Evolutionary conservation across 2,888 invertebrate species (phyloP), one percentile per base, ranked within the genome.

Genomic region (Hyalella azteca): DNA sequence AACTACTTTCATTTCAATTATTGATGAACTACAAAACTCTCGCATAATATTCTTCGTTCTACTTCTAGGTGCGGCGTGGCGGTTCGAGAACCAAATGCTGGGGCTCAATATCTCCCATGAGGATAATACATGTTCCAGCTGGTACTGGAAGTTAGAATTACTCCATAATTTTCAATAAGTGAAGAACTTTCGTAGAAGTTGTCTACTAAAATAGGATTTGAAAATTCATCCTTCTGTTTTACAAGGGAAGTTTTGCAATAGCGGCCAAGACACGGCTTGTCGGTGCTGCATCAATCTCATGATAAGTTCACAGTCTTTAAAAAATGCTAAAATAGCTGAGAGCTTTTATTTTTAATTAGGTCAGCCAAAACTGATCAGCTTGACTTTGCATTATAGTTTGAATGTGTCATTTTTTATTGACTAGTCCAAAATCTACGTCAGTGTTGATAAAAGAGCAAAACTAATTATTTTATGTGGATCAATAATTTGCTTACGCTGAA

Each of bases 191-290:
- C 54, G n/a, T 29, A 15, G 29, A 54, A 54, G 54, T 54, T 54
- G 54, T 13, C 54, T 29, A 54, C 54, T 54, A 22, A 54, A 54
- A 29, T 26, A 54, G 54, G 54, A 29, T 26, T 54, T 29, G 7
- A 54, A 54, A 54, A 54, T 54, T 54, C 54, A 54, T 54, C 54
- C 29, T 29, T 26, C 54, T 26, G 26, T 54, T 54, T 54, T 54
- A 22, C 54, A 54, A 9, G 54, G 22, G 3, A 54, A 54, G 54
- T 54, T 54, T 54, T 22, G 54, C 54, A 54, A 54, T 54, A 54
- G 54, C 54, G 26, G 54, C 26, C 54, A 26, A 29, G 45, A 22
- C 26, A n/a, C 54, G 29, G 22, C 22, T 5, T 54, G 54, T 54
- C 26, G 26, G 4, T 5, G 26, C 22, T 54, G 22, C 22, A 29